Conservation (phyloP, 2,113 vertebrate genomes). For the Harpagus bidentatus region DNA sequence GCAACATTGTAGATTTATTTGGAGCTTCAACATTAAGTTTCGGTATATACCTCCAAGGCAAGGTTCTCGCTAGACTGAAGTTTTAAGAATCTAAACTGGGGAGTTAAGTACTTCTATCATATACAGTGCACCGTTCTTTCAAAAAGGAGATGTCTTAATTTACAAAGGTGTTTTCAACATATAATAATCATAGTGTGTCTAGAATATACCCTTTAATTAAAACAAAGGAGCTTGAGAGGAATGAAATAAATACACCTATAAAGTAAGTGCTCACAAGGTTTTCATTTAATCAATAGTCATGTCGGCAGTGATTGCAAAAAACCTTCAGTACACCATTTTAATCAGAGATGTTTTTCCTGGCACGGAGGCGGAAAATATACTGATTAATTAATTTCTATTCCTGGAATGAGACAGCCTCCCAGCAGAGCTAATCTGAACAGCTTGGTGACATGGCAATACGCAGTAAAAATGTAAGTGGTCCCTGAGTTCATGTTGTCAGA, state of each 20-base stretch:
- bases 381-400: constrained; percentile 79
- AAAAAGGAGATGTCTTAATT: neutral
- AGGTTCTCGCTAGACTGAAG: neutral
- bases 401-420: constrained; percentile 61
- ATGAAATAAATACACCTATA: constrained; percentile 28
- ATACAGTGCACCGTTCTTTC: rapidly evolving
- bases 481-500: neutral
- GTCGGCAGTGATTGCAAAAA: constrained; percentile 52
- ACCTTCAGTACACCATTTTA: constrained; percentile 55
- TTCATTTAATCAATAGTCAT: constrained; percentile 64
- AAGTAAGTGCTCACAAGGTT: constrained; percentile 46
- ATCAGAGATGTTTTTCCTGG: constrained; percentile 70
- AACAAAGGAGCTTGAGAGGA: constrained; percentile 2
- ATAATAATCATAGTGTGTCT: neutral
- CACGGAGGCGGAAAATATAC: constrained; percentile 19
- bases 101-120: neutral
- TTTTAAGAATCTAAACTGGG: neutral
- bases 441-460: constrained; percentile 4
- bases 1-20: neutral
- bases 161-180: neutral
- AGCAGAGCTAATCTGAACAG: constrained; percentile 53
- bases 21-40: neutral
- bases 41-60: neutral
- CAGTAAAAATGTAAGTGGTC: neutral
- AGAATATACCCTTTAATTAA: constrained; percentile 30